These are phyloP conservation scores for Acronicta aceris DNA, from an alignment of 2,888 invertebrate species.

Conservation along the genomic window DNA sequence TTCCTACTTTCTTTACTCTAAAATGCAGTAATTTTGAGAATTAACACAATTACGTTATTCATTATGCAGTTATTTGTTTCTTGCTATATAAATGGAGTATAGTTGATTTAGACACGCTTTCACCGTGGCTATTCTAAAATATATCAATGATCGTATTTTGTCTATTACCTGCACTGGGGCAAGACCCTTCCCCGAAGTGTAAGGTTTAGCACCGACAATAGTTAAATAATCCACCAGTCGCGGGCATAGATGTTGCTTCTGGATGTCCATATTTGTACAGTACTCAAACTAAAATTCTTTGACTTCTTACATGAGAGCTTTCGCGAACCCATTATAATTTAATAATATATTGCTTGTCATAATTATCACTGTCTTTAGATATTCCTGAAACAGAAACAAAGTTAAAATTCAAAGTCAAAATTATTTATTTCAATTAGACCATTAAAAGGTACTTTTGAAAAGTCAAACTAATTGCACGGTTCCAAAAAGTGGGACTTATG, in stretches of 20 bases:
- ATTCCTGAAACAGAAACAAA: slow-evolving; percentile 66
- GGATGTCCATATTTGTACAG: slow-evolving; percentile 87
- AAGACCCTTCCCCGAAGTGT: slow-evolving; percentile 90
- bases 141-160: not conserved
- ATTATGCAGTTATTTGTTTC: too few species aligned
- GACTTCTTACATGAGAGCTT: slow-evolving; percentile 62
- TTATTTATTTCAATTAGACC: too few species aligned
- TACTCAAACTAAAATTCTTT: slow-evolving; percentile 55
- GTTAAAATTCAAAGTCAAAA: too few species aligned
- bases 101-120: too few species aligned
- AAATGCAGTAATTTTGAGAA: too few species aligned
- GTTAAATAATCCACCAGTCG: slow-evolving; percentile 98
- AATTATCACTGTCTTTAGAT: slow-evolving; percentile 76
- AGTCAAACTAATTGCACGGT: too few species aligned
- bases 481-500: too few species aligned
- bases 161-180: slow-evolving; percentile 93
- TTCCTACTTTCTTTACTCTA: too few species aligned
- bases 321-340: slow-evolving; percentile 77
- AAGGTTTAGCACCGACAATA: slow-evolving; percentile 97
- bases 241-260: slow-evolving; percentile 95
- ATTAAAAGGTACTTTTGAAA: too few species aligned
- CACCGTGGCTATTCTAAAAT: too few species aligned
- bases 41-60: too few species aligned
- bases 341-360: slow-evolving; percentile 86
- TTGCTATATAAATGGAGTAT: too few species aligned